phyloP scores from a whole-genome alignment of 2,113 vertebrate species.

The Hippocampus barbouri region DNA sequence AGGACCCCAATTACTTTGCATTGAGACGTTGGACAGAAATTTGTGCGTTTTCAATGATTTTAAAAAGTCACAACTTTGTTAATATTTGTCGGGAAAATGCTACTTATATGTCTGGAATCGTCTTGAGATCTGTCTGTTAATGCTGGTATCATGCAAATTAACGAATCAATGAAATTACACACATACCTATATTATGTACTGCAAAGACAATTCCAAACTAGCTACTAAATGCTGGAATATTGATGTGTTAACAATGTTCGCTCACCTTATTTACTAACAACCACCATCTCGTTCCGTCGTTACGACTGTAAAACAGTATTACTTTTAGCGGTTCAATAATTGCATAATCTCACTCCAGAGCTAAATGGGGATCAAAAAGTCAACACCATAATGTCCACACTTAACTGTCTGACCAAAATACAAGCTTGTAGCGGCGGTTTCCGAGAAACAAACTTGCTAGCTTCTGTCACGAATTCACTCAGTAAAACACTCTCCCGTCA shows the following conservation, averaged over 20 bases:
- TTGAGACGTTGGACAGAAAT: no score
- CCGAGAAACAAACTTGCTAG: neutral
- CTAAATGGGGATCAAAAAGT: neutral
- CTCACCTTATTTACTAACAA: neutral
- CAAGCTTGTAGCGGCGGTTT: neutral
- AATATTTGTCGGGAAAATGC: no score
- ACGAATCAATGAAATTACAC: no score
- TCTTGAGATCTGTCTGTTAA: no score
- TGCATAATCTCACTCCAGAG: neutral
- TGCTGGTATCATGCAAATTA: neutral
- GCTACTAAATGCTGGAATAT: neutral
- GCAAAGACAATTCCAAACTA: neutral
- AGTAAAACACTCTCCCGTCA: neutral
- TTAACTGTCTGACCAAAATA: neutral
- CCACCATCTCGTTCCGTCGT: neutral
- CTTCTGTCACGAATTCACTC: no score
- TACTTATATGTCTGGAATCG: no score
- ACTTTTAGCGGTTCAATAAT: neutral
- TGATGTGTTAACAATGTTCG: no score
- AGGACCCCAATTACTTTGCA: no score
- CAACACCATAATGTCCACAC: neutral
- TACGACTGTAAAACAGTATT: neutral
- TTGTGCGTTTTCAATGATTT: no score
- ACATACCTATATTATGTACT: neutral
- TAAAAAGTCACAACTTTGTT: no score